Evolutionary conservation across 2,888 invertebrate genomes (phyloP).

Genomic region (Pterostichus niger): DNA sequence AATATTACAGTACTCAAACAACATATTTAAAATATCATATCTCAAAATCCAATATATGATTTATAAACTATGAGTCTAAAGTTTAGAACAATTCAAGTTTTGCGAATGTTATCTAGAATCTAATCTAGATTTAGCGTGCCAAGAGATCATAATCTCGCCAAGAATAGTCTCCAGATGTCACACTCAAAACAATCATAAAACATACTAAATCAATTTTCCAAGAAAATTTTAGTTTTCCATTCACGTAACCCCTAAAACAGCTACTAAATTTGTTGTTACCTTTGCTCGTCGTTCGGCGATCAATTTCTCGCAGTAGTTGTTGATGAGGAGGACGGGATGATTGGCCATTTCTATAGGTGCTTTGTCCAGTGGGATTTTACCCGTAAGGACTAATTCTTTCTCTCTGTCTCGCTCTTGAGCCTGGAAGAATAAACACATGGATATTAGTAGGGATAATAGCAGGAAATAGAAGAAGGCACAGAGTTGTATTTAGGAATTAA

Average conservation of each 20-base stretch:
- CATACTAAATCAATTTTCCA: slow-evolving; percentile 5
- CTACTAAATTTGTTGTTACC: slow-evolving; percentile 72
- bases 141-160: neutral
- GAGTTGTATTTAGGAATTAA: no score
- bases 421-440: neutral
- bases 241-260: neutral
- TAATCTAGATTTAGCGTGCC: neutral
- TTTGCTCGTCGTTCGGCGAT: slow-evolving; percentile 78
- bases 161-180: neutral
- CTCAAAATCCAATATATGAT: no score
- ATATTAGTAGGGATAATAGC: no score
- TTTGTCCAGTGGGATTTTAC: slow-evolving; percentile 83
- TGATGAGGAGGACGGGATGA: slow-evolving; percentile 85
- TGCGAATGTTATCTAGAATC: neutral
- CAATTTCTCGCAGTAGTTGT: slow-evolving; percentile 79
- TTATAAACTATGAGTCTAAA: neutral
- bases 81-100: slow-evolving; percentile 19
- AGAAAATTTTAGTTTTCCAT: neutral
- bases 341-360: slow-evolving; percentile 83
- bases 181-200: slow-evolving; percentile 1
- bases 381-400: slow-evolving; percentile 84
- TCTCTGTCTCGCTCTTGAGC: slow-evolving; percentile 84
- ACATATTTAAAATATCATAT: no score
- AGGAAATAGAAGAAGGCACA: no score
- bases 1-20: no score